A percentile compares a stretch with the other conserved stretches of the same genome.
Conservation (phyloP, 2,888 invertebrate genomes). For the Teleiodes luculella region DNA sequence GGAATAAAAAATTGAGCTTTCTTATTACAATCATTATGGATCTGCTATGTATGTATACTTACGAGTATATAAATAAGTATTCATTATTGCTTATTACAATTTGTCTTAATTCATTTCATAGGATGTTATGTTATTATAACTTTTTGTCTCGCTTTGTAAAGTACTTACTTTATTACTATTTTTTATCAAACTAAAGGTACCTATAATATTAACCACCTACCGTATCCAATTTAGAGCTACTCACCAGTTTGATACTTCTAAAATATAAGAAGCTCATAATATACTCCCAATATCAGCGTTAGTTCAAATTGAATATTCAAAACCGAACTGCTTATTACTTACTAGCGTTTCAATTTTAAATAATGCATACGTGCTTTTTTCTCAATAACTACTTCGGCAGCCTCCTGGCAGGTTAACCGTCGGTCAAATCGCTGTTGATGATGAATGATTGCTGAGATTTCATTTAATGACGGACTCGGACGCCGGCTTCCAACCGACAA, state of each 20-base stretch:
- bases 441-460: slow-evolving; percentile 75
- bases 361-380: slow-evolving; percentile 32
- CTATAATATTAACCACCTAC: too few species aligned
- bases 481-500: slow-evolving; percentile 59
- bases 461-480: slow-evolving; percentile 61
- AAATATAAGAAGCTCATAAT: too few species aligned
- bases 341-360: slow-evolving; percentile 40
- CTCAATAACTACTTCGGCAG: slow-evolving; percentile 53
- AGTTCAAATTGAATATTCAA: slow-evolving; percentile 16
- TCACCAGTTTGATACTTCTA: not conserved
- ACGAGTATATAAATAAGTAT: not conserved
- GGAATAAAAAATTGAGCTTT: slow-evolving; percentile 37
- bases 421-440: slow-evolving; percentile 69
- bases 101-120: not conserved
- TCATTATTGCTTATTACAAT: not conserved
- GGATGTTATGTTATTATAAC: not conserved
- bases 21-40: slow-evolving; percentile 2
- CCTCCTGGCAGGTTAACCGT: slow-evolving; percentile 57
- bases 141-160: too few species aligned
- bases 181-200: too few species aligned
- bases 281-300: not conserved
- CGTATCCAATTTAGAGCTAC: not conserved
- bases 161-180: not conserved
- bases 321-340: slow-evolving; percentile 36
- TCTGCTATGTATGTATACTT: too few species aligned